Evolutionary conservation across 1,140 invertebrate species (phyloP).

Genomic region (Batillaria attramentaria): DNA sequence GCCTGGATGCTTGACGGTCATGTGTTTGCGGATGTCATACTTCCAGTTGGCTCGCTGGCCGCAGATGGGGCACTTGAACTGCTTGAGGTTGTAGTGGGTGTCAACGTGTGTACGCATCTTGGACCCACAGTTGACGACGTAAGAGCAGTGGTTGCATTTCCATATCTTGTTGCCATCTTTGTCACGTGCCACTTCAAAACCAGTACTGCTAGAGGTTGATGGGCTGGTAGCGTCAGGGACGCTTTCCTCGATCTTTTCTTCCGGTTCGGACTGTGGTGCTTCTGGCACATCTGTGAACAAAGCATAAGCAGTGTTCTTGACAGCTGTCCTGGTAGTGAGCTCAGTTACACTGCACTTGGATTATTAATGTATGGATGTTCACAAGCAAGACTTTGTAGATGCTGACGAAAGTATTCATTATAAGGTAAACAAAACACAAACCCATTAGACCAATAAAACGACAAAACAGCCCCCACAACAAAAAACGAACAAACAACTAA

Average conservation of each 20-base stretch:
- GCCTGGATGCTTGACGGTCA: constrained; percentile 63
- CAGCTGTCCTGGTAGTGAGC: no score
- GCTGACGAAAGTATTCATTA: no score
- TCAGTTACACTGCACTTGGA: no score
- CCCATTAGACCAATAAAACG: no score
- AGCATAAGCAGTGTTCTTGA: no score
- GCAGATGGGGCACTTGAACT: constrained; percentile 69
- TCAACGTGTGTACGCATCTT: constrained; percentile 67
- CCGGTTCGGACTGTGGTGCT: no score
- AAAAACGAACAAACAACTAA: no score
- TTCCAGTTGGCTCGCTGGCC: constrained; percentile 68
- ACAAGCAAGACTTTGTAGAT: no score
- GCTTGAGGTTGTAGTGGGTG: constrained; percentile 67
- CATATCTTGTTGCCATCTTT: constrained; percentile 35
- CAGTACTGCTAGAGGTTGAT: constrained; percentile 1
- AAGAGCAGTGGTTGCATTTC: constrained; percentile 64
- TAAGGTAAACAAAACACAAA: no score
- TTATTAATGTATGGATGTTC: no score
- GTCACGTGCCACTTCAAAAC: neutral
- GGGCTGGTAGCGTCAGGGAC: neutral
- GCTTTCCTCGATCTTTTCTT: neutral
- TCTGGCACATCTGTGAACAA: no score
- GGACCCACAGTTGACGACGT: constrained; percentile 60
- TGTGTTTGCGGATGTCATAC: constrained; percentile 71
- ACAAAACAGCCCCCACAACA: no score